Evolutionary conservation across 2,797 vertebrate species (phyloP).

Genomic region (Rhinoraja longicauda): DNA sequence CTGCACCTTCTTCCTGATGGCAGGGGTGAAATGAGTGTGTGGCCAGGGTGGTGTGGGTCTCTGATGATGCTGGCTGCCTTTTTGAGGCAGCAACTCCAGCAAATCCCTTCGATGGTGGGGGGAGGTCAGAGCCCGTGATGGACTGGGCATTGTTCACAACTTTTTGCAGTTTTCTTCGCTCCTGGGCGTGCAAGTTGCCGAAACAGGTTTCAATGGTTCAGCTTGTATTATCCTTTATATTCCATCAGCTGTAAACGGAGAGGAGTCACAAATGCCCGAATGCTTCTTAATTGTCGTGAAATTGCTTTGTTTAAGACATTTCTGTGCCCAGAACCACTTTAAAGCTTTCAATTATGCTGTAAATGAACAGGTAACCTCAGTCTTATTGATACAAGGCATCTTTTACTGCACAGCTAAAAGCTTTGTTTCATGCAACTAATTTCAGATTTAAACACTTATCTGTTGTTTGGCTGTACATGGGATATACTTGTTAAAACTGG

Average conservation of each 20-base stretch:
- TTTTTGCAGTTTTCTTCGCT: no score
- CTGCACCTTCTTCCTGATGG: no score
- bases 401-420: slow-evolving; percentile 25
- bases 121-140: no score
- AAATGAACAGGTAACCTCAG: slow-evolving; percentile 21
- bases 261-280: background rate
- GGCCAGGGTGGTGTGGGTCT: no score
- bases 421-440: slow-evolving; percentile 29
- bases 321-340: slow-evolving; percentile 12
- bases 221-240: background rate
- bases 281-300: background rate
- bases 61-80: no score
- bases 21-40: no score
- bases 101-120: no score
- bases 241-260: background rate
- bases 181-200: no score
- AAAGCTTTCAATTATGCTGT: slow-evolving; percentile 35
- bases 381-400: slow-evolving; percentile 35
- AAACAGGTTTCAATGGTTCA: background rate
- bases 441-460: slow-evolving; percentile 26
- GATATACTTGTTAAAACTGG: slow-evolving; percentile 32
- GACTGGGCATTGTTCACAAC: no score
- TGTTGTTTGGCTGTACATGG: slow-evolving; percentile 5
- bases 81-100: no score
- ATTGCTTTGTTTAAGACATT: slow-evolving; percentile 22